These are phyloP conservation scores for Antedon mediterranea DNA, from an alignment of 53 echinoderm and acorn worm genomes.

Conservation along the genomic window DNA sequence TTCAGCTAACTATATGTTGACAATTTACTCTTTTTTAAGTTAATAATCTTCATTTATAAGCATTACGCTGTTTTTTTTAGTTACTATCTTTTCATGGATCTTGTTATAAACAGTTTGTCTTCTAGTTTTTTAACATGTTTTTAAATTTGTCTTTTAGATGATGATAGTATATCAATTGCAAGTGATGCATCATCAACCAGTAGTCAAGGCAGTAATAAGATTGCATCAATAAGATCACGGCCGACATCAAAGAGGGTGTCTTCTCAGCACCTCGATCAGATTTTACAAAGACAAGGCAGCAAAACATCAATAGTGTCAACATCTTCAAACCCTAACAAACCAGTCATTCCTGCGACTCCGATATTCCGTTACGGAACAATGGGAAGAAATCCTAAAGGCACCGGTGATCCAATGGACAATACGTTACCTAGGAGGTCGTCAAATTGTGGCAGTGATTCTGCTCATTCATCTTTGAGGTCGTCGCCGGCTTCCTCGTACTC, in stretches of 20 bases:
- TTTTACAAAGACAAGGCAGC: slow-evolving; percentile 46
- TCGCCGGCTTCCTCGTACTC: slow-evolving; percentile 78
- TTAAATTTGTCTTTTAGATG: not conserved
- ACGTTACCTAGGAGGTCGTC: not conserved
- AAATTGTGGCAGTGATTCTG: slow-evolving; percentile 47
- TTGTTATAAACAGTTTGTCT: no score
- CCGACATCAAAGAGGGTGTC: slow-evolving; percentile 46
- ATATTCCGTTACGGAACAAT: slow-evolving; percentile 6
- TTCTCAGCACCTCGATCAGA: slow-evolving; percentile 35
- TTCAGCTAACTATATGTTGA: no score
- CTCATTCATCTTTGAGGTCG: slow-evolving; percentile 54
- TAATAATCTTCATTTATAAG: no score
- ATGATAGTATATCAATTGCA: not conserved
- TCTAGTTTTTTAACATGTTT: no score
- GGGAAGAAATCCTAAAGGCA: slow-evolving; percentile 12
- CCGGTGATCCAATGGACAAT: slow-evolving; percentile 21
- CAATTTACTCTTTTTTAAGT: no score
- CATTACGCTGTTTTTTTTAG: no score
- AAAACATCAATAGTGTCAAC: not conserved
- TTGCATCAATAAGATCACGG: slow-evolving; percentile 56
- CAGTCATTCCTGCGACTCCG: slow-evolving; percentile 8
- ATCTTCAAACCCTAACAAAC: not conserved
- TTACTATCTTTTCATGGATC: no score
- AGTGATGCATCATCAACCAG: not conserved
- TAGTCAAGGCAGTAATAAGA: not conserved